A percentile compares a stretch with the other conserved stretches of the same genome.
Conservation (phyloP, 2,888 invertebrate species). For the Vannuccia rotundouncinata region DNA sequence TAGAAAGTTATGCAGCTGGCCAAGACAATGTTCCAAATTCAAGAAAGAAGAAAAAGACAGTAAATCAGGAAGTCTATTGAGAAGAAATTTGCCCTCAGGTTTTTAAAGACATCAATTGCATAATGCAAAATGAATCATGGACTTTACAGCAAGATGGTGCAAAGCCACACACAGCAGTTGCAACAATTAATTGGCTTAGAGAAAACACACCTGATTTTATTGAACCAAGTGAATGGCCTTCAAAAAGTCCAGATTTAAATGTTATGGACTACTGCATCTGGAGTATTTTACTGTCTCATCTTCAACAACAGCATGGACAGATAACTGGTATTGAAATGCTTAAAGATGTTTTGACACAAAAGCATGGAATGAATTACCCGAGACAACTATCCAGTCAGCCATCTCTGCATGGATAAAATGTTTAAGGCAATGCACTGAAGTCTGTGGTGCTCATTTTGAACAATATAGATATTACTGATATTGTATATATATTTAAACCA, state of each 20-base stretch:
- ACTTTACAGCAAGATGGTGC: constrained; percentile 5
- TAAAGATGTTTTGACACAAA: too few species aligned
- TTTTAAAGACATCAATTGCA: not conserved
- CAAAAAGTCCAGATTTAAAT: not conserved
- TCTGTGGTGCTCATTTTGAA: too few species aligned
- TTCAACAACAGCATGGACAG: not conserved
- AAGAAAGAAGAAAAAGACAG: constrained; percentile 4
- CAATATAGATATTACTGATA: too few species aligned
- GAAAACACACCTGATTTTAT: not conserved
- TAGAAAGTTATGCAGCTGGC: not conserved
- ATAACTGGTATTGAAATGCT: too few species aligned
- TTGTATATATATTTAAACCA: too few species aligned
- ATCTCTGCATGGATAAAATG: too few species aligned
- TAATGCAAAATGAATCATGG: not conserved
- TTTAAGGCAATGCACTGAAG: too few species aligned
- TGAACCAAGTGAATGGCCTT: not conserved
- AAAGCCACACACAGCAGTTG: not conserved
- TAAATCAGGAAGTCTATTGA: not conserved
- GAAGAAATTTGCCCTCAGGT: constrained; percentile 5
- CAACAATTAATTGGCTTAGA: not conserved
- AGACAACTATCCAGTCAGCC: too few species aligned
- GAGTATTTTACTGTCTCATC: not conserved
- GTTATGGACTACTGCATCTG: constrained; percentile 5
- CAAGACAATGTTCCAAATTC: not conserved
- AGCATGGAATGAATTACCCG: too few species aligned